phyloP scores from a whole-genome alignment of 2,113 vertebrate species.

The Myrmophylax atrothorax region DNA sequence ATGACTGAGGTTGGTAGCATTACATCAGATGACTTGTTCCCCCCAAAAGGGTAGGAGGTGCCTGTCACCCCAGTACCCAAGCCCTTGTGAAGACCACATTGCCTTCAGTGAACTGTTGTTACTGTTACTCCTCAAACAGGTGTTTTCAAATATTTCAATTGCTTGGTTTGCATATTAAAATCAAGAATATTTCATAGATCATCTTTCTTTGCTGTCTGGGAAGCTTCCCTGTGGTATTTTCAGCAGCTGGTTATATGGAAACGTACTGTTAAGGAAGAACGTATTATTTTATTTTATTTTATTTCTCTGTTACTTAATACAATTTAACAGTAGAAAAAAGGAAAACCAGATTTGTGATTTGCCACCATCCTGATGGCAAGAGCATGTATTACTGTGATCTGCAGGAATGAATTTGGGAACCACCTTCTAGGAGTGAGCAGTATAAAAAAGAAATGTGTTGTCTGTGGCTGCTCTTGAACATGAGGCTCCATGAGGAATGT shows the following conservation, averaged over 20 bases:
- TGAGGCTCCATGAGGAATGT: neutral
- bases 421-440: neutral
- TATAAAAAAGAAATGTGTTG: neutral
- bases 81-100: neutral
- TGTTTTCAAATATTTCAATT: neutral
- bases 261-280: neutral
- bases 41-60: neutral
- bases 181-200: neutral
- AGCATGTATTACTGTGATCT: neutral
- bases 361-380: neutral
- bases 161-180: neutral
- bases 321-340: neutral
- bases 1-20: fast-evolving
- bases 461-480: neutral
- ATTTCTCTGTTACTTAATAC: neutral
- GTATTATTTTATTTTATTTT: neutral
- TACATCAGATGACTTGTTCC: neutral
- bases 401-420: neutral
- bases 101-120: neutral
- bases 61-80: neutral
- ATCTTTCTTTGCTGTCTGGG: neutral
- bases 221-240: neutral
- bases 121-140: neutral
- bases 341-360: neutral
- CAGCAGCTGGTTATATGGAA: neutral